Evolutionary conservation across 2,797 vertebrate genomes (phyloP).

Genomic region (Zonotrichia albicollis): DNA sequence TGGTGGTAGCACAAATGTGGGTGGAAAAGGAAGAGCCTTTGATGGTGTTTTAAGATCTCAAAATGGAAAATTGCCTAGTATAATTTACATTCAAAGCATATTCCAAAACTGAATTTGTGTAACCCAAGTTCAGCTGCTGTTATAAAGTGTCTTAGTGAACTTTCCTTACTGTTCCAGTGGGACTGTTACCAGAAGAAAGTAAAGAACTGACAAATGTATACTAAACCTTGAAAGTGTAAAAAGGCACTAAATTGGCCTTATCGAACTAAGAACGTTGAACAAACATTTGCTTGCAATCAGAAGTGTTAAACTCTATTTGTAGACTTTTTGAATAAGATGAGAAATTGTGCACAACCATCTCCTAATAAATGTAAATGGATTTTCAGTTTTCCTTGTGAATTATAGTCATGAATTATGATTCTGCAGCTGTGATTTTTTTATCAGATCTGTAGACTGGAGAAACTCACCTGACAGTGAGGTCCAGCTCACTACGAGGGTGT

Average conservation of each 20-base stretch:
- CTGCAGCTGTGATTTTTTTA: conserved; percentile 9
- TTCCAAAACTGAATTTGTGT: conserved; percentile 33
- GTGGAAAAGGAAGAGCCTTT: background rate
- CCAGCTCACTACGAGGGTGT: background rate
- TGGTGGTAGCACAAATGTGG: background rate
- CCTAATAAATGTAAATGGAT: conserved; percentile 61
- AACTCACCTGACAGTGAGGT: background rate
- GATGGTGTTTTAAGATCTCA: background rate
- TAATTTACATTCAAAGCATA: background rate
- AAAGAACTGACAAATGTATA: conserved; percentile 53
- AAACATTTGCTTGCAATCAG: conserved; percentile 52
- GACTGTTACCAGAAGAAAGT: conserved; percentile 26
- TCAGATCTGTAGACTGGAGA: background rate
- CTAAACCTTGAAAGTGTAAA: conserved; percentile 40
- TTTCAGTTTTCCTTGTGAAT: conserved; percentile 59
- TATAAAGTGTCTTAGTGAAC: conserved; percentile 46
- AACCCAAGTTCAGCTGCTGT: conserved; percentile 50
- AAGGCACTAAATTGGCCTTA: background rate
- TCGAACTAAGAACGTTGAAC: background rate
- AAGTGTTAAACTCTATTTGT: conserved; percentile 61
- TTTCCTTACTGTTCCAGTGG: conserved; percentile 22
- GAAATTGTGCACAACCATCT: conserved; percentile 60
- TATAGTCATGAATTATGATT: conserved; percentile 40
- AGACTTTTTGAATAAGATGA: conserved; percentile 51
- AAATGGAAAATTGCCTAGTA: conserved; percentile 10